Conservation (phyloP, 2,888 invertebrate species). For the Coelogynopora nodosa region DNA sequence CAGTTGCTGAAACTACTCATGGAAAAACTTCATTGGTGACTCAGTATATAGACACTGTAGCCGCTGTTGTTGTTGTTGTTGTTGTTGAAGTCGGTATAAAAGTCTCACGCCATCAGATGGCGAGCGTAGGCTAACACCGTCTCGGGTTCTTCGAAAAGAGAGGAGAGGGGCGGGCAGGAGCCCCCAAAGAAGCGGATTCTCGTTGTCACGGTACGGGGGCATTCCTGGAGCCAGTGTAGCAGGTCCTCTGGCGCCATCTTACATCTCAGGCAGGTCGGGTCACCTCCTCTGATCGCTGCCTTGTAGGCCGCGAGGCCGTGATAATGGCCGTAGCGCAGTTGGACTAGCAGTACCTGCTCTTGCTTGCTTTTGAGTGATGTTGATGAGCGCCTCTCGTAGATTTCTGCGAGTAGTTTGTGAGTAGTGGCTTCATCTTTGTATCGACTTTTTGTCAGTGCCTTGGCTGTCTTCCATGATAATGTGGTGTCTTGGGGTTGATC, state of each 20-base stretch:
- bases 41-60: neutral
- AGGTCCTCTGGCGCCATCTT: neutral
- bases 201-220: neutral
- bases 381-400: no score
- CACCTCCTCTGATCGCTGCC: no score
- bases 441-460: no score
- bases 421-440: no score
- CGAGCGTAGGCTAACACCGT: neutral
- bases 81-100: no score
- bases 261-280: neutral
- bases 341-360: no score
- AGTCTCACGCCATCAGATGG: neutral
- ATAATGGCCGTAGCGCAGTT: no score
- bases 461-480: no score
- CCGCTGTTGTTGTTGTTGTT: neutral
- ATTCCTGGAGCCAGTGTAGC: neutral
- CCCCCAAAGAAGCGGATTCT: neutral
- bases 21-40: neutral
- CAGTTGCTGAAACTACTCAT: constrained; percentile 17
- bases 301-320: no score
- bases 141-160: neutral
- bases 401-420: no score
- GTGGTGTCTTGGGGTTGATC: no score
- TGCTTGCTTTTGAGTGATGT: no score
- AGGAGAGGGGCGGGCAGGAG: neutral